Evolutionary conservation across 2,797 vertebrate genomes (phyloP), one percentile per base, ranked within the genome.

Genomic region (Eulemur coronatus): DNA sequence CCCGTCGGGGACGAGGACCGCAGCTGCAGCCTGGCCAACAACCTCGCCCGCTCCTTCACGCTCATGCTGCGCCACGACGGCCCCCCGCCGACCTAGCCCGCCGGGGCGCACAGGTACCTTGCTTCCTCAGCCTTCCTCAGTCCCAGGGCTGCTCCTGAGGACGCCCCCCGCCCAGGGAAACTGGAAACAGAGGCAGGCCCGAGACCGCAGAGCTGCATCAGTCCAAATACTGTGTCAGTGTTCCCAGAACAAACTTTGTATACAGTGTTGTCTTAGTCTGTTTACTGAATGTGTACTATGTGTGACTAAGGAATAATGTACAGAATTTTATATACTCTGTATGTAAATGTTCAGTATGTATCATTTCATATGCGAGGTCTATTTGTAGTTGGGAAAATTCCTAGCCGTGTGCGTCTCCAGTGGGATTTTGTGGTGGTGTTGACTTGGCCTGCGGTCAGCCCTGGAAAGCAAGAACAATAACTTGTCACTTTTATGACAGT

Each of bases 1-100:
- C 99, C 99, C 0, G 97, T 99, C 73, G 98, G 99, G 87, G 98
- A 99, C 0, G 98, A 99, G 72, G 98, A 96, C 24, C 98, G 96
- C 98, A 99, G 99, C 99, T 99, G 99, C 98, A 98, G 99, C 0
- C 98, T 99, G 81, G 98, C 99, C 98, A 99, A 99, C 99, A 99
- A 99, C 98, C 99, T 99, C 0, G 99, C 99, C 89, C 98, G 99
- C 15, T 99, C 99, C 94, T 99, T 99, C 98, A 99, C 98, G 94
- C 90, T 99, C 97, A 99, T 99, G 99, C 99, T 99, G 50, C 99
- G 99, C 96, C 99, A 99, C 0, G 38, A 99, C 0, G 98, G 99
- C 7, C 99, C 99, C 0, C 99, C 99, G 0, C 99, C 99, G 72
- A 99, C 99, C 22, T 99, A 99, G 98, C 55, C 14, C 17, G 1